These are phyloP conservation scores for Lepidotrigona ventralis DNA, from an alignment of 1,140 invertebrate species.

Conservation along the genomic window DNA sequence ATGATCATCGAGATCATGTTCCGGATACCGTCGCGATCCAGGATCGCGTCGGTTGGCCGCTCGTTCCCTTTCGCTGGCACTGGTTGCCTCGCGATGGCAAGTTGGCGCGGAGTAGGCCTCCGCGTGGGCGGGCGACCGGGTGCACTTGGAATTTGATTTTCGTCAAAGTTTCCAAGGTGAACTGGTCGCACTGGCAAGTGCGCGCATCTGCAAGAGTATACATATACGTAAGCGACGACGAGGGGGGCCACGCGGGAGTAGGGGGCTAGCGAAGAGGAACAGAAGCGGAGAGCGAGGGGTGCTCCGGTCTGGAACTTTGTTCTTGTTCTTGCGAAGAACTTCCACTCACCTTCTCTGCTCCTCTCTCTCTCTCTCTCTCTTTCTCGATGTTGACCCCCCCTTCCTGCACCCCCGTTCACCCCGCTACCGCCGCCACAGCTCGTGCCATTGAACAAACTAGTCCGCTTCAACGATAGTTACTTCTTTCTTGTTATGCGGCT, in stretches of 20 bases:
- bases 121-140: slow-evolving; percentile 5
- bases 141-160: slow-evolving; percentile 74
- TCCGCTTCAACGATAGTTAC: slow-evolving; percentile 78
- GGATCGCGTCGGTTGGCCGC: neutral
- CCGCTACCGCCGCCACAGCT: slow-evolving; percentile 18
- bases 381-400: neutral
- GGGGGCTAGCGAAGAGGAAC: slow-evolving; percentile 52
- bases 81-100: neutral
- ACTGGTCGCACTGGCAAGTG: slow-evolving; percentile 68
- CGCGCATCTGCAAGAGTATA: slow-evolving; percentile 71
- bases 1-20: neutral
- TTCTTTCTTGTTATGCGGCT: slow-evolving; percentile 77
- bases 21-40: neutral
- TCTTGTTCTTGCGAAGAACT: slow-evolving; percentile 80
- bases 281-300: slow-evolving; percentile 62
- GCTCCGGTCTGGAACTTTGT: slow-evolving; percentile 77
- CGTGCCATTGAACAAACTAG: slow-evolving; percentile 80
- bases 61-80: neutral
- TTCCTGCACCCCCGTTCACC: neutral
- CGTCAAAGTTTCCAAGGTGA: slow-evolving; percentile 78
- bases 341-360: slow-evolving; percentile 65
- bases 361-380: slow-evolving; percentile 11
- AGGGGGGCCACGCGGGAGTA: slow-evolving; percentile 31
- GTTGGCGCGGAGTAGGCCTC: slow-evolving; percentile 37
- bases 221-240: slow-evolving; percentile 52